Evolutionary conservation across 2,888 invertebrate species (phyloP), one percentile per base, ranked within the genome.

Genomic region (Anoplius nigerrimus): DNA sequence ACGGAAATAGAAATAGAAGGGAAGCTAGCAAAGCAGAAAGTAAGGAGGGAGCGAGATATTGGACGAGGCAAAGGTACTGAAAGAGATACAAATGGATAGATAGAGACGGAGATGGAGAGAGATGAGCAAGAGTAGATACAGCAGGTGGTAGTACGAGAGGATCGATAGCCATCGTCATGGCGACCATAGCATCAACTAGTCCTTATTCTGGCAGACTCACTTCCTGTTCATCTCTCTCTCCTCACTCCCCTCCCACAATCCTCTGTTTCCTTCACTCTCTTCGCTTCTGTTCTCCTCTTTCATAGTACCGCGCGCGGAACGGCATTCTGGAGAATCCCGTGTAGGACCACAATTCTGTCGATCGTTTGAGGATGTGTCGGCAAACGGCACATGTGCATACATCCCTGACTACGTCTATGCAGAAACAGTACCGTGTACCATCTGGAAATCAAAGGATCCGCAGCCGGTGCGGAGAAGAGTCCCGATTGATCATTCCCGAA

Each of bases 111-210:
- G 62, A 42, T 18, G 54, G 61, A 18, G 56, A 53, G 51, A 46
- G 51, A 20, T 43, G 52, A 51, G 59, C 53, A 45, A 65, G 67
- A 60, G 52, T 51, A 56, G 63, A 27, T 27, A 59, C 65, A 21
- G 57, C 34, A 71, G 73, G 65, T 75, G 70, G 75, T 72, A 71
- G 78, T 75, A 75, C 69, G 71, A 74, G 74, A 67, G 72, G 76
- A 84, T 84, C 84, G 79, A 83, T 84, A 84, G 66, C 79, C 82
- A 84, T 84, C 82, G 84, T 81, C 84, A 83, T 83, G 81, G 79
- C 80, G 81, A 83, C 84, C 82, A 81, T 81, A 73, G 74, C 79
- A 80, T 80, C 78, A 78, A 81, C 80, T 75, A 73, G 74, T 73
- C 67, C 72, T 80, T 76, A 64, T 68, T 73, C 61, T 56, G 57